Evolutionary conservation across 2,888 invertebrate genomes (phyloP).

Genomic region (Drosophila planitibia): DNA sequence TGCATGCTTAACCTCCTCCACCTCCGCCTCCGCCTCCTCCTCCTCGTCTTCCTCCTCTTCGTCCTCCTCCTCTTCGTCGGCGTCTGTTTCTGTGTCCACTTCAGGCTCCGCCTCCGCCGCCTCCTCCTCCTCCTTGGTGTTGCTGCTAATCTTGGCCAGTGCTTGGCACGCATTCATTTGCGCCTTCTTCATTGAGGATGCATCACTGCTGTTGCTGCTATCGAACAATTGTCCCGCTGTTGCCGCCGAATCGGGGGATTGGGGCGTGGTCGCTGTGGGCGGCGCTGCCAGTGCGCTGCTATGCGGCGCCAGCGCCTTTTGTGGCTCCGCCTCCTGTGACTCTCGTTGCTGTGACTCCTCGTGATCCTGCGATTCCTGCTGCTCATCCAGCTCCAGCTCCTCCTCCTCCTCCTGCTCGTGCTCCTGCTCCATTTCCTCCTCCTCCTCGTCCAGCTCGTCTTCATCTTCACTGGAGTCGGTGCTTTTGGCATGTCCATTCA

Average conservation of each 20-base stretch:
- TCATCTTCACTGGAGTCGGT: constrained; percentile 40
- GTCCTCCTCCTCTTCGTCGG: constrained; percentile 28
- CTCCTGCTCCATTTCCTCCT: constrained; percentile 44
- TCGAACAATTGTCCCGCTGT: constrained; percentile 83
- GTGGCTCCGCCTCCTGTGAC: constrained; percentile 2
- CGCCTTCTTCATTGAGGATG: constrained; percentile 80
- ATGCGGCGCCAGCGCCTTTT: constrained; percentile 67
- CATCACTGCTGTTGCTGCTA: constrained; percentile 84
- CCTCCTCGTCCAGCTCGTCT: constrained; percentile 37
- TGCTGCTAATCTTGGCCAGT: constrained; percentile 73
- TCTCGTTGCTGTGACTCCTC: constrained; percentile 32
- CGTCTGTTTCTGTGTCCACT: neutral
- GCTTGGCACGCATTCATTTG: constrained; percentile 81
- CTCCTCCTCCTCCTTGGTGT: constrained; percentile 18
- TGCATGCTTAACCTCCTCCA: constrained; percentile 20
- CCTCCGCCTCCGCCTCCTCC: constrained; percentile 20
- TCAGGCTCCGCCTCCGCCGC: constrained; percentile 24
- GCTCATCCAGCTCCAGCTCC: constrained; percentile 32
- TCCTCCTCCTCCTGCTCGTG: constrained; percentile 42
- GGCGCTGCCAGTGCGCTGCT: constrained; percentile 70
- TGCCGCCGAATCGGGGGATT: constrained; percentile 82
- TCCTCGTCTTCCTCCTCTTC: constrained; percentile 39
- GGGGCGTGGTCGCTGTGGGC: constrained; percentile 80
- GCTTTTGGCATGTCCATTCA: constrained; percentile 38
- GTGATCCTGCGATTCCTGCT: constrained; percentile 36